phyloP scores from a whole-genome alignment of 2,888 invertebrate species.

The Lasioglossum figueresi region DNA sequence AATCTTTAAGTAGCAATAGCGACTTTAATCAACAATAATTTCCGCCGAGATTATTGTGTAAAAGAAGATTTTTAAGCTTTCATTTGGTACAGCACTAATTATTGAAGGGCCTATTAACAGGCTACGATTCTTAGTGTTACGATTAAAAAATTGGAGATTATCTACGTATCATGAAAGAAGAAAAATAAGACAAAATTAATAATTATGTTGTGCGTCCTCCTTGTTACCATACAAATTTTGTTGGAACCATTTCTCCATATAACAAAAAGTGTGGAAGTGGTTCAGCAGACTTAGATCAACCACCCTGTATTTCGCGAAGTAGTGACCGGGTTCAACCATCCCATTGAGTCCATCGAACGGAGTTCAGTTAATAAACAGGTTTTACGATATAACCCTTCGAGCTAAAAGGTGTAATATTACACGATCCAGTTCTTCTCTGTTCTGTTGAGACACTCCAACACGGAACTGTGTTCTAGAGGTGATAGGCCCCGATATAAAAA shows the following conservation, averaged over 20 bases:
- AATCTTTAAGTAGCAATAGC: no score
- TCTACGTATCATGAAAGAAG: no score
- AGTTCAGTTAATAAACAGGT: slow-evolving; percentile 49
- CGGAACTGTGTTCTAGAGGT: not conserved
- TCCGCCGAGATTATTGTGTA: no score
- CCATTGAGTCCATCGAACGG: slow-evolving; percentile 37
- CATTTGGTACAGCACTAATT: no score
- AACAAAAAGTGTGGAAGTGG: not conserved
- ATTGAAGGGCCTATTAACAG: no score
- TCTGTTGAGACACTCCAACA: not conserved
- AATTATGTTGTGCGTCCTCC: not conserved
- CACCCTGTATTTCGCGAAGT: slow-evolving; percentile 23
- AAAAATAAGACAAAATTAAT: not conserved
- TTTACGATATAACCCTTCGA: slow-evolving; percentile 41
- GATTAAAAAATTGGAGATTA: no score
- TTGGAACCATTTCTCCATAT: not conserved
- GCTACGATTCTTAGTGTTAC: no score
- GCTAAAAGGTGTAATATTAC: slow-evolving; percentile 21
- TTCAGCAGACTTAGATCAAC: not conserved
- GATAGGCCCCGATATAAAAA: slow-evolving; percentile 1
- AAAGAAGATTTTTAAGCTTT: no score
- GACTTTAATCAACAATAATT: no score
- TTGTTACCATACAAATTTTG: not conserved
- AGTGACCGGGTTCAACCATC: slow-evolving; percentile 14
- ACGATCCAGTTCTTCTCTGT: slow-evolving; percentile 17